These are phyloP conservation scores for Sycobia sp. DNA, from an alignment of 1,140 invertebrate species.

Conservation along the genomic window DNA sequence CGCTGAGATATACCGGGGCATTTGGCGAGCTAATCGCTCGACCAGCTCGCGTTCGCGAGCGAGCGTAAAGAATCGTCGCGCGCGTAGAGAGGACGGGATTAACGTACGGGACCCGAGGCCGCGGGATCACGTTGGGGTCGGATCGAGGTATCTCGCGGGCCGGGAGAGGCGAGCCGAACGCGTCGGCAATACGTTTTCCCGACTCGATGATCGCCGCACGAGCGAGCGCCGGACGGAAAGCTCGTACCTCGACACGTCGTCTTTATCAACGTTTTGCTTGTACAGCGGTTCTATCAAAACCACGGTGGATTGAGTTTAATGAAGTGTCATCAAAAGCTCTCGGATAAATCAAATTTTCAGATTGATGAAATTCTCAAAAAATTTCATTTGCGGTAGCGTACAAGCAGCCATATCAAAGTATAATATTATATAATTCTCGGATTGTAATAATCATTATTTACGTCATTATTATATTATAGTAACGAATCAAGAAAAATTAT, in stretches of 20 bases:
- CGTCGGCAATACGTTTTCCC: slow-evolving; percentile 10
- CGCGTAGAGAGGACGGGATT: slow-evolving; percentile 30
- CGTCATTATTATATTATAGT: no score
- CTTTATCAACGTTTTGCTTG: slow-evolving; percentile 22
- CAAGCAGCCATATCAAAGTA: no score
- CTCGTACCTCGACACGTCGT: no score
- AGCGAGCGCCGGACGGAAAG: background rate
- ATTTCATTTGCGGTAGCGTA: no score
- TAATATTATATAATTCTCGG: no score
- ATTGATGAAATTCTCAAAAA: no score
- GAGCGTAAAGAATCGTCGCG: slow-evolving; percentile 14
- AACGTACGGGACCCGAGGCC: slow-evolving; percentile 45
- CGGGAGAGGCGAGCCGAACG: slow-evolving; percentile 50
- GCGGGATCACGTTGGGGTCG: slow-evolving; percentile 44
- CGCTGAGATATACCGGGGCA: no score
- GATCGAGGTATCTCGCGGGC: no score
- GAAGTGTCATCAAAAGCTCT: no score
- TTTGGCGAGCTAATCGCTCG: background rate
- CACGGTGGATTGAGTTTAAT: background rate
- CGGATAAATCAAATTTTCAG: no score
- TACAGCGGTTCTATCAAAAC: background rate
- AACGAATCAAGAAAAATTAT: no score
- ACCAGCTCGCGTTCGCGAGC: background rate
- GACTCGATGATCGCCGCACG: background rate
- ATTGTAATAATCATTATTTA: no score